phyloP scores from a whole-genome alignment of 2,797 vertebrate genomes.

The Allobates femoralis region DNA sequence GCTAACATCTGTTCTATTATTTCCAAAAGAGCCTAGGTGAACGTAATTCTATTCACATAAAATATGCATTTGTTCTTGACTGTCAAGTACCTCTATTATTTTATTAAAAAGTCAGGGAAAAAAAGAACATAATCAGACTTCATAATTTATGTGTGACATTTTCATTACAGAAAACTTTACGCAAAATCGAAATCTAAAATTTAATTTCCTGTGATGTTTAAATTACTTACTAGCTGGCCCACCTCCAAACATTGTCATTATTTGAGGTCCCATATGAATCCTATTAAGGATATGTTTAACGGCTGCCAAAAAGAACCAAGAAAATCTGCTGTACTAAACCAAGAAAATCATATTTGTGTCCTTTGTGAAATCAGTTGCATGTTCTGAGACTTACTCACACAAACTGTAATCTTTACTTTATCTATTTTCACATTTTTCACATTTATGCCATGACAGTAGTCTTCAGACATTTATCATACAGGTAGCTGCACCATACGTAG shows the following conservation, averaged over 20 bases:
- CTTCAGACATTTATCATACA: neutral
- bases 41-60: constrained; percentile 82
- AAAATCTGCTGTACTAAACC: constrained; percentile 79
- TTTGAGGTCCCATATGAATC: constrained; percentile 90
- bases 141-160: constrained; percentile 95
- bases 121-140: constrained; percentile 89
- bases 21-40: constrained; percentile 78
- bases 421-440: constrained; percentile 35
- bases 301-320: constrained; percentile 80
- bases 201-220: constrained; percentile 99
- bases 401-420: constrained; percentile 29
- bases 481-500: neutral
- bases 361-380: constrained; percentile 68
- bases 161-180: constrained; percentile 96
- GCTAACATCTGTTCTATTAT: constrained; percentile 85
- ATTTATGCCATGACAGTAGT: neutral
- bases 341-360: constrained; percentile 74
- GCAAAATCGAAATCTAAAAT: constrained; percentile 96
- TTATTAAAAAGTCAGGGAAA: constrained; percentile 83
- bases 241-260: constrained; percentile 84
- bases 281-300: constrained; percentile 88
- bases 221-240: constrained; percentile 90
- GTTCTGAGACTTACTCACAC: constrained; percentile 31
- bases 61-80: constrained; percentile 85
- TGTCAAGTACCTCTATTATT: constrained; percentile 89